Conservation (phyloP, 2,797 vertebrate genomes). For the Loriculus beryllinus region DNA sequence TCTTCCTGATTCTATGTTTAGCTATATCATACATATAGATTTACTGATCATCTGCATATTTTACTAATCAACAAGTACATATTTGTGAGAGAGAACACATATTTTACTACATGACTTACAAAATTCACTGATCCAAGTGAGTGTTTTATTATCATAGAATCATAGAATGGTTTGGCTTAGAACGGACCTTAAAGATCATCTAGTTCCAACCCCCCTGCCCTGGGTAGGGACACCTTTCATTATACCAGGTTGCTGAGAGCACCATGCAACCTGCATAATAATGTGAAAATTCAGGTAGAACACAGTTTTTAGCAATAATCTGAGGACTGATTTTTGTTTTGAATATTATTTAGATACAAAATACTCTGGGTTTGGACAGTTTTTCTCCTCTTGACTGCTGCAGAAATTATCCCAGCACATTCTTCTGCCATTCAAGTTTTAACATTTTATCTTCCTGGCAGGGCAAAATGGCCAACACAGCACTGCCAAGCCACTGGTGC, state of each 20-base stretch:
- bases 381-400: neutral
- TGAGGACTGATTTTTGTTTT: neutral
- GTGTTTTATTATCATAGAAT: neutral
- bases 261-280: neutral
- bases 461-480: neutral
- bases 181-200: neutral
- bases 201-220: neutral
- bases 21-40: neutral
- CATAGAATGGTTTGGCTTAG: neutral
- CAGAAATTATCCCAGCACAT: neutral
- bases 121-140: neutral
- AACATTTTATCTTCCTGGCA: neutral
- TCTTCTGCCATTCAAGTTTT: neutral
- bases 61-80: neutral
- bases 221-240: neutral
- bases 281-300: neutral
- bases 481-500: neutral
- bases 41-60: conserved; percentile 47
- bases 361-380: neutral
- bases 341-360: neutral
- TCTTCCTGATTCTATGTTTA: neutral
- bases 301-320: neutral
- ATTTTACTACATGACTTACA: neutral
- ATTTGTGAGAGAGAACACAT: neutral
- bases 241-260: neutral